Evolutionary conservation across 2,797 vertebrate genomes (phyloP), one percentile per base, ranked within the genome.

Genomic region (Dromococcyx pavoninus): DNA sequence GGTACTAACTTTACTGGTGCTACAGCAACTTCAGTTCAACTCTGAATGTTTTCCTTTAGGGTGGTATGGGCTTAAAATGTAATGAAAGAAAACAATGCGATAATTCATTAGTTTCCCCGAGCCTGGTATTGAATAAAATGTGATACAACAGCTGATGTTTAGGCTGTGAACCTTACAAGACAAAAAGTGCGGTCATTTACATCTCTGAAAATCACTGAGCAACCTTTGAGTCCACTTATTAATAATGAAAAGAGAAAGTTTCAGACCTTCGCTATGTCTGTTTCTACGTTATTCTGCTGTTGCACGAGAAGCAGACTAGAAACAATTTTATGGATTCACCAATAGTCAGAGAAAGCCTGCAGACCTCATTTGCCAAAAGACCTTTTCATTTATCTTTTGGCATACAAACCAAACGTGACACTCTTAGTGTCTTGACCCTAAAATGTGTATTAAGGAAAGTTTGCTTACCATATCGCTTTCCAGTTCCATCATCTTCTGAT

Each of bases 401-500:
- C 53, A 71, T n/a, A 58, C 27, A 37, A 67, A 44, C 21, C 60
- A 83, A 69, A 71, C 2, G 7, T 32, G 44, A 67, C 33, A 48
- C 18, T 24, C 9, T 32, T 46, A 19, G 43, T 30, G 32, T 21
- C n/a, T 54, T 57, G 54, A 25, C 28, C 28, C 22, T 74, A 67
- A 71, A 60, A 51, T 0, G 2, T 10, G 1, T 33, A 70, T 19
- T 48, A 80, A 24, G 58, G 11, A 35, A 37, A 66, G 46, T 70
- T 48, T 58, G 88, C 98, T 97, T 94, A 99, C 99, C 99, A 99
- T 99, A 95, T 99, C 99, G 72, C 99, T 99, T 96, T 99, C 99
- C 83, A 99, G 81, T 96, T 99, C 99, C 96, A 99, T 98, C 99
- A 99, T 99, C 96, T 99, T 99, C 98, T 99, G 99, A 96, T 99